Percentiles rank a stretch among this genome's conserved stretches.
Conservation (phyloP, 2,113 vertebrate genomes). For the Nycticryphes semicollaris region DNA sequence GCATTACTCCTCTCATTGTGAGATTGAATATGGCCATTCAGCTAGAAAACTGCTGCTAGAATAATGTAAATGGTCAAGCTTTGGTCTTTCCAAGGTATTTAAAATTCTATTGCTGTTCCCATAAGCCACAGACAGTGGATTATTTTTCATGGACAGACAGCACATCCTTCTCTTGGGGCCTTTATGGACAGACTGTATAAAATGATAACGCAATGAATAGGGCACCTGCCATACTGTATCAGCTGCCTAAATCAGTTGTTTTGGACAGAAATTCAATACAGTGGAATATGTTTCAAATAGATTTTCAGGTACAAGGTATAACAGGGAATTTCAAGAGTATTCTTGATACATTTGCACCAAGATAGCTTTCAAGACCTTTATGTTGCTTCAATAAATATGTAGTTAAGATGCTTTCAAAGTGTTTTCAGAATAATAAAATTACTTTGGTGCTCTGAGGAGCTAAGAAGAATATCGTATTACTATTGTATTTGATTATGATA, state of each 20-base stretch:
- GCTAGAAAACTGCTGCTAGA: not conserved
- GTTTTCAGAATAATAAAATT: not conserved
- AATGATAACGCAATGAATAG: slow-evolving; percentile 74
- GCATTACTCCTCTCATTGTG: slow-evolving; percentile 13
- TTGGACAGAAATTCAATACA: slow-evolving; percentile 71
- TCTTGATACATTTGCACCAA: slow-evolving; percentile 9
- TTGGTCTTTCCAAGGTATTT: slow-evolving; percentile 63
- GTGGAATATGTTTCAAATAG: slow-evolving; percentile 53
- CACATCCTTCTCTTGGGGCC: slow-evolving; percentile 69
- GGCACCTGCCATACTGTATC: slow-evolving; percentile 64
- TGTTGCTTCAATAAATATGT: slow-evolving; percentile 41
- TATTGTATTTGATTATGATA: not conserved
- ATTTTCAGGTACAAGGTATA: slow-evolving; percentile 42
- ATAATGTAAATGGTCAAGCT: not conserved
- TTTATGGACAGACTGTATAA: slow-evolving; percentile 73
- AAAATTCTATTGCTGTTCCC: slow-evolving; percentile 73
- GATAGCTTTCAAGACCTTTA: slow-evolving; percentile 33
- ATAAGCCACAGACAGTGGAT: slow-evolving; percentile 66
- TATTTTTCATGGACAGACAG: slow-evolving; percentile 73
- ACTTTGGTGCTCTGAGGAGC: not conserved
- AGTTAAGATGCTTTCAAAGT: not conserved
- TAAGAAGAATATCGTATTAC: not conserved
- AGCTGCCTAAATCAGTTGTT: slow-evolving; percentile 69
- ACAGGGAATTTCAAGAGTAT: slow-evolving; percentile 39
- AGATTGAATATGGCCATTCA: slow-evolving; percentile 3